These are phyloP conservation scores for Drosophila meridiana DNA, from an alignment of 2,888 invertebrate genomes.

Conservation along the genomic window DNA sequence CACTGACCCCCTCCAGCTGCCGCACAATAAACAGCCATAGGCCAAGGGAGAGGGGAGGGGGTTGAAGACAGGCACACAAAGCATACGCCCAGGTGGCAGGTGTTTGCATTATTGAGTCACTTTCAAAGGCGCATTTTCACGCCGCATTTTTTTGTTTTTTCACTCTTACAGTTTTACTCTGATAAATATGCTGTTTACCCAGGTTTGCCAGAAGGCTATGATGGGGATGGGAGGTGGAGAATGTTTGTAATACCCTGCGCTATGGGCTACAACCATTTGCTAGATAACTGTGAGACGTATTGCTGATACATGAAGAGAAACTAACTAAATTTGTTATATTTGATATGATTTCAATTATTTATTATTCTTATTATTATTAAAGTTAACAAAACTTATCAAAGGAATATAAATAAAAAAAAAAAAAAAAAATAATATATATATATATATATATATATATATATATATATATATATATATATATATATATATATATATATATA, in stretches of 20 bases:
- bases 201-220: constrained; percentile 13
- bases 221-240: not conserved
- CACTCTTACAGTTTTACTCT: constrained; percentile 41
- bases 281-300: not conserved
- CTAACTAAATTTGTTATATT: too few relatives aligned
- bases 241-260: constrained; percentile 13
- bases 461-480: too few relatives aligned
- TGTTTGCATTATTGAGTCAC: constrained; percentile 76
- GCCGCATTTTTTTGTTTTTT: constrained; percentile 51
- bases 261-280: not conserved
- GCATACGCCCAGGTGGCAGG: constrained; percentile 54
- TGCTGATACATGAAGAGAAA: not conserved
- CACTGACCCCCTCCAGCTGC: constrained; percentile 64
- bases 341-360: too few relatives aligned
- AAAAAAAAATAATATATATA: too few relatives aligned
- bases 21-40: constrained; percentile 17
- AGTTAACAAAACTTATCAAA: too few relatives aligned
- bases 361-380: too few relatives aligned
- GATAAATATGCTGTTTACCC: constrained; percentile 71
- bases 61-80: constrained; percentile 14
- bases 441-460: too few relatives aligned
- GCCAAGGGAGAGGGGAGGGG: not conserved
- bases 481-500: too few relatives aligned
- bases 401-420: too few relatives aligned
- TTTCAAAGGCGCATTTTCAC: constrained; percentile 76